Conservation (phyloP, 2,888 invertebrate species). For the Apantesis nais region DNA sequence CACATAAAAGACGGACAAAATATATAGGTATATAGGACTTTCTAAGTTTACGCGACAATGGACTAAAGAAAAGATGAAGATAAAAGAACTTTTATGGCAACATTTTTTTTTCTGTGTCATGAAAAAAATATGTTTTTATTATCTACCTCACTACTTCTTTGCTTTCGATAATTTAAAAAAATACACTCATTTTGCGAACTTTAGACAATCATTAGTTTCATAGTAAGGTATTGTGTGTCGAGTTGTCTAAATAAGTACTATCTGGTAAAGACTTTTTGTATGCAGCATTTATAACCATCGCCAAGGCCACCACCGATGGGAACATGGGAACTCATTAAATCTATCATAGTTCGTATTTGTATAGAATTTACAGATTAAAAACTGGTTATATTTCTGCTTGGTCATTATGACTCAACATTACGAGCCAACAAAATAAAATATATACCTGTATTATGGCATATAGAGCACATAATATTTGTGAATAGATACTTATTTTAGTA, state of each 20-base stretch:
- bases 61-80: background rate
- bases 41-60: background rate
- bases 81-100: background rate
- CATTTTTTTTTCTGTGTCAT: background rate
- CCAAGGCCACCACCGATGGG: conserved; percentile 4
- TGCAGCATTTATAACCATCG: background rate
- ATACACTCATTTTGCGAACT: background rate
- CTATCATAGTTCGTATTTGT: background rate
- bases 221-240: background rate
- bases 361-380: background rate
- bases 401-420: conserved; percentile 5
- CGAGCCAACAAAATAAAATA: background rate
- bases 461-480: background rate
- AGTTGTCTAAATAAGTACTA: background rate
- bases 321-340: conserved; percentile 1
- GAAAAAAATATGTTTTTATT: no score
- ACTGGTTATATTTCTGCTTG: conserved; percentile 10
- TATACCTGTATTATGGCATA: background rate
- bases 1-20: background rate
- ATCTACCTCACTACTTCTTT: background rate
- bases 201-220: background rate
- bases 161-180: background rate
- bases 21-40: no score
- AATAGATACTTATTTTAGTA: background rate
- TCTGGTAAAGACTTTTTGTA: background rate